phyloP scores from a whole-genome alignment of 2,888 invertebrate genomes.

The Brachylomia viminalis region DNA sequence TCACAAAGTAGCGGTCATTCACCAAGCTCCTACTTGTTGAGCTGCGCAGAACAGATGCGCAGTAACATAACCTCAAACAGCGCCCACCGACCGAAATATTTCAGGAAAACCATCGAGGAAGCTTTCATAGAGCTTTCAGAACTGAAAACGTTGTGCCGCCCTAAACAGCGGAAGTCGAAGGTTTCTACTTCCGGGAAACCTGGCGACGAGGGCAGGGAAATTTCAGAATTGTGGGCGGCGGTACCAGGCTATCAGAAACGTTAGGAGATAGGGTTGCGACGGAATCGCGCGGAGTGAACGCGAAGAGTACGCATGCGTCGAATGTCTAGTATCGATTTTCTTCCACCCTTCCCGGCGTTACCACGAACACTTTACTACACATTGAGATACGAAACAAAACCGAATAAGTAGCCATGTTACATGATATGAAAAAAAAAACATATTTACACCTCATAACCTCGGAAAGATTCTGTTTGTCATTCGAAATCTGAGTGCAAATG shows the following conservation, averaged over 20 bases:
- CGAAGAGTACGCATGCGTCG: slow-evolving; percentile 78
- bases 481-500: no score
- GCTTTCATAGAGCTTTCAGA: slow-evolving; percentile 45
- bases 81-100: slow-evolving; percentile 16
- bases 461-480: no score
- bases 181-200: slow-evolving; percentile 82
- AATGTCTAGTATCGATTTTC: slow-evolving; percentile 52
- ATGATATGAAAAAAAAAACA: slow-evolving; percentile 12
- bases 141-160: slow-evolving; percentile 76
- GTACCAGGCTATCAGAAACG: slow-evolving; percentile 79
- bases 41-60: slow-evolving; percentile 81
- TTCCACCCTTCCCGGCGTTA: slow-evolving; percentile 25
- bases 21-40: slow-evolving; percentile 57
- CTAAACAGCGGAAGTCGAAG: slow-evolving; percentile 83
- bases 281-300: neutral
- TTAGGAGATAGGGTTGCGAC: slow-evolving; percentile 64
- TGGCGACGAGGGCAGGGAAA: slow-evolving; percentile 87
- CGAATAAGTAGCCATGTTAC: slow-evolving; percentile 1
- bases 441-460: no score
- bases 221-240: slow-evolving; percentile 89
- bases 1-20: slow-evolving; percentile 13
- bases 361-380: neutral
- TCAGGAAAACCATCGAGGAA: slow-evolving; percentile 21
- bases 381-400: slow-evolving; percentile 24
- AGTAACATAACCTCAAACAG: slow-evolving; percentile 60